Base-by-base conservation (phyloP, 2,113 vertebrate species). In the Chlorodrepanis virens region DNA sequence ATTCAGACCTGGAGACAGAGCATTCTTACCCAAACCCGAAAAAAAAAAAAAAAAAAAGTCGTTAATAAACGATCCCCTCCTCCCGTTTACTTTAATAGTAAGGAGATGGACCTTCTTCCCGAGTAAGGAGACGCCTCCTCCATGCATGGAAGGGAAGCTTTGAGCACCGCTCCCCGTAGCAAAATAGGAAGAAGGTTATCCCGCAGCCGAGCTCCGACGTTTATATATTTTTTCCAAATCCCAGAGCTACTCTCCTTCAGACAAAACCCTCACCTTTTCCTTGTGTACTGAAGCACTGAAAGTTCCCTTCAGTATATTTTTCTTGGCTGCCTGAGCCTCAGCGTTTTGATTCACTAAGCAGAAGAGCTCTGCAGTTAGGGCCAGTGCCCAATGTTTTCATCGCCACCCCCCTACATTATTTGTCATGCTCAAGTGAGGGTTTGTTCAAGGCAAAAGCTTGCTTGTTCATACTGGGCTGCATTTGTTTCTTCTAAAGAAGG, bases 251-350 rank as follows among this genome's bases (percentile, higher is more conserved):
- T 90, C 47, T 93, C 54, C 79, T 74, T 95, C 79, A 90, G 92
- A 90, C 83, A 93, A 94, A 94, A 10, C 90, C 79, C 64, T 88
- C 92, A 94, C 93, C 94, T 96, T 90, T 80, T 96, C 68, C 90
- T 83, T 88, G 80, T 90, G 79, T 78, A 83, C 69, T 52, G 76
- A 94, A 81, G 88, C 87, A 90, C 91, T 91, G 91, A 83, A 91
- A 95, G 94, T 92, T 95, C 92, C 64, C 88, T 54, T 94, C 90
- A 64, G 93, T 85, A 6, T 96, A 47, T 96, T 97, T 97, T 96
- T 93, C 88, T 96, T 96, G 93, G 94, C 93, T 67, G 54, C 2
- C 75, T 53, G 71, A 93, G 44, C 39, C 5, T 12, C 79, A 76
- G 87, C 24, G 3, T 89, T 94, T 91, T 94, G 91, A 97, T 93